phyloP scores from a whole-genome alignment of 2,888 invertebrate species.

The Sinopyrophorus schimmeli region DNA sequence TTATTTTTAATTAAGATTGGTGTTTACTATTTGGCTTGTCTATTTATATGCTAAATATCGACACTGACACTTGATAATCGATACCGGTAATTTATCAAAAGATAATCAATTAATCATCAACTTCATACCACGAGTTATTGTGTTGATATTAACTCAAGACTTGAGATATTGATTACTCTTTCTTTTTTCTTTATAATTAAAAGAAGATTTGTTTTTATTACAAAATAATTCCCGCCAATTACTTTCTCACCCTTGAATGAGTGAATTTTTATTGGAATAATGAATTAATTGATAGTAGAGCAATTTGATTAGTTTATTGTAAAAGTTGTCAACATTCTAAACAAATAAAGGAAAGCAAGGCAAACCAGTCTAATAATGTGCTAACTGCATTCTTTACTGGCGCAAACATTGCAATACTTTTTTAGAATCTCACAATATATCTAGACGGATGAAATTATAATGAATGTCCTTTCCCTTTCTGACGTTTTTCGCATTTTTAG shows the following conservation, averaged over 20 bases:
- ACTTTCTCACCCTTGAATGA: too few species aligned
- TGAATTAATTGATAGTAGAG: neutral
- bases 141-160: neutral
- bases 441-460: slow-evolving; percentile 11
- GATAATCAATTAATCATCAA: slow-evolving; percentile 12
- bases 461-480: slow-evolving; percentile 8
- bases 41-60: slow-evolving; percentile 10
- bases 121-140: slow-evolving; percentile 1
- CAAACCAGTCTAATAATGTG: slow-evolving; percentile 22
- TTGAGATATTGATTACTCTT: slow-evolving; percentile 2
- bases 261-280: neutral
- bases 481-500: slow-evolving; percentile 1
- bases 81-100: slow-evolving; percentile 9
- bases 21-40: neutral
- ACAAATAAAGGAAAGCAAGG: slow-evolving; percentile 21
- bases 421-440: slow-evolving; percentile 2
- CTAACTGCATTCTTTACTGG: slow-evolving; percentile 16
- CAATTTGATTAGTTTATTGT: slow-evolving; percentile 12
- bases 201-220: too few species aligned
- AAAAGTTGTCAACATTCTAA: slow-evolving; percentile 14
- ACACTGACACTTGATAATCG: slow-evolving; percentile 15
- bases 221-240: too few species aligned
- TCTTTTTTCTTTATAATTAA: too few species aligned
- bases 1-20: neutral
- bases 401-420: slow-evolving; percentile 5